Base-by-base conservation (phyloP, 1,140 invertebrate genomes). In the Scaptomyza hsui region DNA sequence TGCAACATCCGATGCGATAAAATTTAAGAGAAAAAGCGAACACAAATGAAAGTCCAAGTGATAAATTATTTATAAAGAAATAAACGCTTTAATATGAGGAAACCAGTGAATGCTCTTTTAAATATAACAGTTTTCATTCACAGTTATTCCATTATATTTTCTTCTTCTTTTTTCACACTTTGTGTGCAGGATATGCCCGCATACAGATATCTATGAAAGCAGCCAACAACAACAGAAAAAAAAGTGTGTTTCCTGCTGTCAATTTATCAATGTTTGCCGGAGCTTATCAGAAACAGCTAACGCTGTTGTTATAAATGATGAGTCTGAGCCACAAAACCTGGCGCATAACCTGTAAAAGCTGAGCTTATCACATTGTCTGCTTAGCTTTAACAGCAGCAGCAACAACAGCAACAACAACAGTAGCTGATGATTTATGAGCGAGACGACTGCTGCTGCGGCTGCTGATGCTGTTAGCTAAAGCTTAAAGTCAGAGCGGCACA, bases 1-100 rank as follows among this genome's bases (percentile, higher is more conserved):
- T 86, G 74, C 41, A 56, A 75, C 82, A 81, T 81, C 74, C 71
- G 81, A 45, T 60, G 62, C 67, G 81, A 85, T 85, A 85, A 79
- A 77, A 77, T 60, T 37, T 37, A 37, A 37, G 32, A 37, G 32
- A 13, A 21, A 42, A 9, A 10, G 35, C n/a, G 47, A 52, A 52
- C n/a, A 49, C 26, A 49, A 65, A 21, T 51, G 29, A 75, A 64
- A 65, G 62, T 35, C 55, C 48, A 68, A 64, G 60, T 44, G 64
- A 63, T 80, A 70, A 80, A 76, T 83, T 73, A 71, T 77, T 80
- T 64, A 79, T 68, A 37, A 57, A 62, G 24, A 35, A n/a, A n/a
- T 37, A n/a, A 48, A 32, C n/a, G 6, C 13, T 19, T 13, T 15
- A 13, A 3, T 32, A 12, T 37, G 32, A n/a, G 9, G 0, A 15